phyloP scores from a whole-genome alignment of 2,113 vertebrate genomes.

The Cricetomys ansorgei region DNA sequence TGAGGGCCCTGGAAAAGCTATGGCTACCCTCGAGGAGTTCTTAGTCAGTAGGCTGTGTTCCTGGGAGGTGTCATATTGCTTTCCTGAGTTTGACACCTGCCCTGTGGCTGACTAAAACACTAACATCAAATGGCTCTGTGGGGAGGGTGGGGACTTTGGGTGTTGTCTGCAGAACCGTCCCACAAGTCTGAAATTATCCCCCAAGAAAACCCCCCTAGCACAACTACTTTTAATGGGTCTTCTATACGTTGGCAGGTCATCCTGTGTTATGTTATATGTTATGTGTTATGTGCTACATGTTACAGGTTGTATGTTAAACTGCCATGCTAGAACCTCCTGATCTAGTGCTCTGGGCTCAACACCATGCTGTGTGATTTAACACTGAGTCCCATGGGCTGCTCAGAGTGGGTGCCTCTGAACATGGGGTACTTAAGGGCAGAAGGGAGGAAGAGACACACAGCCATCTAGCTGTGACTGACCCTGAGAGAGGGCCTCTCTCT shows the following conservation, averaged over 20 bases:
- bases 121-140: background rate
- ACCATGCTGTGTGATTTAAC: background rate
- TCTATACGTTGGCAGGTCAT: background rate
- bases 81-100: background rate
- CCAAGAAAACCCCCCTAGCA: background rate
- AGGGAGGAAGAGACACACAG: background rate
- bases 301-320: too few species aligned
- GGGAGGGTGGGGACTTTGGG: background rate
- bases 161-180: background rate
- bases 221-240: background rate
- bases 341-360: background rate
- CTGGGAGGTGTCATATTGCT: accelerated
- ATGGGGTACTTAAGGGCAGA: background rate
- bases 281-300: too few species aligned
- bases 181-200: background rate
- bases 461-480: background rate
- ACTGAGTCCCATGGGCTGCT: background rate
- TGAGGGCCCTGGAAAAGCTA: background rate
- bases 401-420: background rate
- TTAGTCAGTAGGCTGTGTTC: background rate
- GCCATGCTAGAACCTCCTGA: background rate
- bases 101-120: background rate
- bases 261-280: too few species aligned
- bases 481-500: background rate
- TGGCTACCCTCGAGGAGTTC: background rate